A percentile compares a stretch with the other conserved stretches of the same genome.
Conservation (phyloP, 2,888 invertebrate species). For the Zygogramma bicolorata region DNA sequence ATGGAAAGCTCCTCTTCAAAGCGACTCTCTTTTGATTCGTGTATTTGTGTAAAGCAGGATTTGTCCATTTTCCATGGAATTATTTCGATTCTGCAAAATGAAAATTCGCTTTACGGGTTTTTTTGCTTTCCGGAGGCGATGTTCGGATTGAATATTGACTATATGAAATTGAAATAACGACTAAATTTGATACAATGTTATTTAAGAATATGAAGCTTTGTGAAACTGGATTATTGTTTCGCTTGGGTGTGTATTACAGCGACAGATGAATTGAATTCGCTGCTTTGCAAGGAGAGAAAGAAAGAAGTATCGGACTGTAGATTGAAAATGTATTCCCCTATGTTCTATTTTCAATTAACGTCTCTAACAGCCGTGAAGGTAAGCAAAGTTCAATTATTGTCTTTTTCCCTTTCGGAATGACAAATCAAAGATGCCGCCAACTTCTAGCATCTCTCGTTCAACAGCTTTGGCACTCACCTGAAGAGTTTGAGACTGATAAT, state of each 20-base stretch:
- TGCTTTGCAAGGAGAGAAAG: neutral
- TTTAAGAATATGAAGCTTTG: neutral
- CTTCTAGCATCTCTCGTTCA: too few species aligned
- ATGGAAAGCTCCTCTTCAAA: neutral
- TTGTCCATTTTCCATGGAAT: conserved; percentile 20
- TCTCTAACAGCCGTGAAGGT: too few species aligned
- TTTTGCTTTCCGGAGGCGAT: neutral
- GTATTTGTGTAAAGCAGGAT: conserved; percentile 8
- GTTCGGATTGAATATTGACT: neutral
- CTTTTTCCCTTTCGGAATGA: too few species aligned
- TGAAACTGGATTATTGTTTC: neutral
- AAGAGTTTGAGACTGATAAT: too few species aligned
- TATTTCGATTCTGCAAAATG: conserved; percentile 2
- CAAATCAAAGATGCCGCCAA: too few species aligned
- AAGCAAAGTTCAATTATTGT: too few species aligned
- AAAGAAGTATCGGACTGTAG: neutral
- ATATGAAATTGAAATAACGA: neutral
- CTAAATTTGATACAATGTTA: neutral
- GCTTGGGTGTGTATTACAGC: neutral
- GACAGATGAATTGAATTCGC: neutral
- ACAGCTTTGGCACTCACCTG: too few species aligned
- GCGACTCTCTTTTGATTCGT: neutral
- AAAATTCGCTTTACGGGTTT: neutral
- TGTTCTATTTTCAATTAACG: too few species aligned
- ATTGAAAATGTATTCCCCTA: too few species aligned